Conservation (phyloP, 2,113 vertebrate genomes). For the Promerops cafer region DNA sequence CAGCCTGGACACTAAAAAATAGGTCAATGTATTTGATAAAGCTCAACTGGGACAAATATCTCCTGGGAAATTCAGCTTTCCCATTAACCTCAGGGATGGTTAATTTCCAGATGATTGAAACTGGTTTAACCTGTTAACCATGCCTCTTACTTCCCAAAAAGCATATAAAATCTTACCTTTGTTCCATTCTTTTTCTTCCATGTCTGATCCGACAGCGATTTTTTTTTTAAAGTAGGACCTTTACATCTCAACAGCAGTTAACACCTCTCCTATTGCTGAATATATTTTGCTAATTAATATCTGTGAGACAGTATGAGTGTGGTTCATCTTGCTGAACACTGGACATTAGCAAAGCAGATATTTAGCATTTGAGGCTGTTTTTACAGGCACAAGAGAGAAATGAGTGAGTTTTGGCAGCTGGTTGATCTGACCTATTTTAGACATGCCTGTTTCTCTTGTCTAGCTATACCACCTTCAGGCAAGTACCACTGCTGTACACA, state of each 20-base stretch:
- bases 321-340: not conserved
- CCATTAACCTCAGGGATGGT: not conserved
- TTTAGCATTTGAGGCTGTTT: not conserved
- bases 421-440: not conserved
- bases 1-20: not conserved
- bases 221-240: not conserved
- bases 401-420: not conserved
- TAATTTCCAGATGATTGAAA: not conserved
- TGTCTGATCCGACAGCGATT: not conserved
- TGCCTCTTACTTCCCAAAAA: not conserved
- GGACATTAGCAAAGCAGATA: not conserved
- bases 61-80: not conserved
- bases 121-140: not conserved
- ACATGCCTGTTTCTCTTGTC: not conserved
- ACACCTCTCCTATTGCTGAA: not conserved
- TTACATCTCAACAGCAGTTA: not conserved
- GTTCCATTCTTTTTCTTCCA: not conserved
- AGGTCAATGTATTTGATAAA: not conserved
- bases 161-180: not conserved
- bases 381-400: not conserved
- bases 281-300: not conserved
- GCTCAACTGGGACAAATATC: not conserved
- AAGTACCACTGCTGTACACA: not conserved
- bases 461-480: not conserved
- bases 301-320: not conserved